These are phyloP conservation scores for Dasypus novemcinctus DNA, from an alignment of 2,113 vertebrate species.

Conservation along the genomic window DNA sequence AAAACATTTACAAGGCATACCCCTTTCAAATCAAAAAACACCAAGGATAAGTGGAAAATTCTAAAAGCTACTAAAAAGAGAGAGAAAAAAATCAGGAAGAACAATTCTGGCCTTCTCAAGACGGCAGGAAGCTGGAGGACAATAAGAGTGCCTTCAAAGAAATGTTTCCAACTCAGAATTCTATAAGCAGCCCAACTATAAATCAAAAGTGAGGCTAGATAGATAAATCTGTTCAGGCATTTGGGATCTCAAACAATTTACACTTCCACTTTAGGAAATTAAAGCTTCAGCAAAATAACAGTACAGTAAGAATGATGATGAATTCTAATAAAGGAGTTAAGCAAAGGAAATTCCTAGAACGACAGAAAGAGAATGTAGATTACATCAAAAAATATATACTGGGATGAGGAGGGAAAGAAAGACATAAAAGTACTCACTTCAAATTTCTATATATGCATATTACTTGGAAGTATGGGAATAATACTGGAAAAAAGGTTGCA, in stretches of 20 bases:
- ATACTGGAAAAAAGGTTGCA: not conserved
- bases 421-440: not conserved
- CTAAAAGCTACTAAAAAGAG: not conserved
- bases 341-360: not conserved
- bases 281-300: not conserved
- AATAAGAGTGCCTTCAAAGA: not conserved
- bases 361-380: not conserved
- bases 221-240: not conserved
- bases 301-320: not conserved
- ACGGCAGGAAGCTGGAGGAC: not conserved
- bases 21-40: slow-evolving; percentile 15
- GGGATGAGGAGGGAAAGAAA: not conserved
- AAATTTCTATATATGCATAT: not conserved
- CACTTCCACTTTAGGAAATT: not conserved
- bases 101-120: not conserved
- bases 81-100: not conserved
- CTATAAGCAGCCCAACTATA: not conserved
- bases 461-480: not conserved
- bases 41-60: not conserved
- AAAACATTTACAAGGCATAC: not conserved
- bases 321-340: too few relatives aligned
- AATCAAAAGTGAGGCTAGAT: not conserved
- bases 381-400: not conserved
- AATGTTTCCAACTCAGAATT: not conserved
- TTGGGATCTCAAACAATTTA: not conserved